These are phyloP conservation scores for Numenius phaeopus DNA, from an alignment of 2,797 vertebrate genomes.

Conservation along the genomic window DNA sequence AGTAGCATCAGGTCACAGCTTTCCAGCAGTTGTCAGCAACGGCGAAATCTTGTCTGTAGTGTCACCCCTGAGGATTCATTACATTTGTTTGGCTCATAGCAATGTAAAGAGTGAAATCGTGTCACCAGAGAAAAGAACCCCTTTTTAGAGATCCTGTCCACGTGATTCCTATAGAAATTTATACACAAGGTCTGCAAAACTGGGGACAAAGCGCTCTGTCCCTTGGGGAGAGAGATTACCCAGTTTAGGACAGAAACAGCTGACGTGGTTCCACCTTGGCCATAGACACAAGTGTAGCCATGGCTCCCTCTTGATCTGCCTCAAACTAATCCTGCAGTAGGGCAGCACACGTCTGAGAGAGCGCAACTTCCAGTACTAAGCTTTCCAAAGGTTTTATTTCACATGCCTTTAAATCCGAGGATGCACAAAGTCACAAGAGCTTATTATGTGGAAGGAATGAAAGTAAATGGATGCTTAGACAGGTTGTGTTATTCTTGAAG, in stretches of 20 bases:
- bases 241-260: not conserved
- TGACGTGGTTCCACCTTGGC: not conserved
- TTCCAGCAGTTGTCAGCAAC: not conserved
- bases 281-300: not conserved
- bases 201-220: rapidly evolving
- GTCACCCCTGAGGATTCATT: not conserved
- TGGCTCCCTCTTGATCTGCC: not conserved
- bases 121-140: not conserved
- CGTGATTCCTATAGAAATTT: not conserved
- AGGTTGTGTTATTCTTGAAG: not conserved
- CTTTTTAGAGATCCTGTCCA: not conserved
- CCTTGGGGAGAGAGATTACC: not conserved
- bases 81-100: not conserved
- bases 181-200: not conserved
- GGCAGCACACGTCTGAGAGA: rapidly evolving
- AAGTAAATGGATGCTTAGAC: not conserved
- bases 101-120: not conserved
- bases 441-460: not conserved
- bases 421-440: not conserved
- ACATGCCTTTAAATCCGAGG: not conserved
- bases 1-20: not conserved
- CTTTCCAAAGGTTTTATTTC: not conserved
- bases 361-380: not conserved
- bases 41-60: not conserved
- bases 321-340: not conserved